These are phyloP conservation scores for Chrysemys picta DNA, from an alignment of 2,113 vertebrate genomes.

Conservation along the genomic window DNA sequence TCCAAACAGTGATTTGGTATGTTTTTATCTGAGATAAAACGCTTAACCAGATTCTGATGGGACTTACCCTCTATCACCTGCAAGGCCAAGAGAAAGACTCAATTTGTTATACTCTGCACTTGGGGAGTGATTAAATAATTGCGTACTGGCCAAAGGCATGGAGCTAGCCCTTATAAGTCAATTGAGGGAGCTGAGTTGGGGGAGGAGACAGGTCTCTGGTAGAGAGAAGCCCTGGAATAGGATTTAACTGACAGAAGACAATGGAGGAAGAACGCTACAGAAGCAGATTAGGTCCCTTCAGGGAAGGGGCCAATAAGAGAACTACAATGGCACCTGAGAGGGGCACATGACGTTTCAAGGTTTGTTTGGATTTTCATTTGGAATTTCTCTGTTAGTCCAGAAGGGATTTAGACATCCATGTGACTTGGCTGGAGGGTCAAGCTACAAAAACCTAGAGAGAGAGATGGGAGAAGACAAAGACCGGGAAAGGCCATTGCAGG, in stretches of 20 bases:
- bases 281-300: not conserved
- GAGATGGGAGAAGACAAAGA: not conserved
- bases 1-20: not conserved
- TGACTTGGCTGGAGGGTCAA: not conserved
- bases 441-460: not conserved
- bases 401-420: not conserved
- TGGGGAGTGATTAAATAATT: not conserved
- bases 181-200: not conserved
- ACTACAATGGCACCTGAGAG: not conserved
- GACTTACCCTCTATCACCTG: not conserved
- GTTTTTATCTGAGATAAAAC: not conserved
- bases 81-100: not conserved
- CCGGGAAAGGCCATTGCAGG: not conserved
- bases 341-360: not conserved
- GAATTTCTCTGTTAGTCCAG: not conserved
- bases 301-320: not conserved
- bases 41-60: accelerated
- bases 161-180: not conserved
- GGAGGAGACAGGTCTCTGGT: not conserved
- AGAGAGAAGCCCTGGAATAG: not conserved
- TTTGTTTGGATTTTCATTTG: not conserved
- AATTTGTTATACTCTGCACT: not conserved
- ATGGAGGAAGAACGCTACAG: not conserved
- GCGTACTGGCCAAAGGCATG: accelerated
- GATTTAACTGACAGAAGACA: not conserved